These are phyloP conservation scores for Centropyge bicolor DNA, from an alignment of 2,797 vertebrate species.

Conservation along the genomic window DNA sequence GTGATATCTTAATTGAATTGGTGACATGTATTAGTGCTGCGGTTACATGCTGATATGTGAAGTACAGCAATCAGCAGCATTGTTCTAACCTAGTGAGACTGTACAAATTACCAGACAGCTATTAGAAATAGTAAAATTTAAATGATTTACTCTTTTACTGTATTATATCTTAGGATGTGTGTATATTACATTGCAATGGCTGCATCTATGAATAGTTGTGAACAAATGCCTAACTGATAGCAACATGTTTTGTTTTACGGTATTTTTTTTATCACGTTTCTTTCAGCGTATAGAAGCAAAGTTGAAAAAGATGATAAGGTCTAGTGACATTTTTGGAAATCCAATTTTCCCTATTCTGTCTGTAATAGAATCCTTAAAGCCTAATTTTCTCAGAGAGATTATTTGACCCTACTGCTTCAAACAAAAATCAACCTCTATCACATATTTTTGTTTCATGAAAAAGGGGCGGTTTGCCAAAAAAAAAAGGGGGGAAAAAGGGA, in stretches of 20 bases:
- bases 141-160: no score
- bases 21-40: conserved; percentile 7
- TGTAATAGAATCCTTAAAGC: not conserved
- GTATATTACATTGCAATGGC: not conserved
- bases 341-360: not conserved
- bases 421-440: not conserved
- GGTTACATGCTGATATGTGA: not conserved
- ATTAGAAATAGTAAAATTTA: no score
- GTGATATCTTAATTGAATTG: conserved; percentile 17
- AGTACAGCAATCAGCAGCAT: not conserved
- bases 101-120: not conserved
- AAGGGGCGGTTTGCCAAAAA: not conserved
- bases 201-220: not conserved
- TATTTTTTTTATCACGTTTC: not conserved
- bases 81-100: not conserved
- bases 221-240: no score
- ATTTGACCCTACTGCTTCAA: not conserved
- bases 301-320: not conserved
- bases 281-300: not conserved
- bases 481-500: not conserved
- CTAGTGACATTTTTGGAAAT: not conserved
- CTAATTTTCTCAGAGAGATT: not conserved
- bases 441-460: not conserved
- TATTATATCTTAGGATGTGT: not conserved
- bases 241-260: not conserved